phyloP scores from a whole-genome alignment of 2,113 vertebrate genomes.

The Todiramphus saurophagus region DNA sequence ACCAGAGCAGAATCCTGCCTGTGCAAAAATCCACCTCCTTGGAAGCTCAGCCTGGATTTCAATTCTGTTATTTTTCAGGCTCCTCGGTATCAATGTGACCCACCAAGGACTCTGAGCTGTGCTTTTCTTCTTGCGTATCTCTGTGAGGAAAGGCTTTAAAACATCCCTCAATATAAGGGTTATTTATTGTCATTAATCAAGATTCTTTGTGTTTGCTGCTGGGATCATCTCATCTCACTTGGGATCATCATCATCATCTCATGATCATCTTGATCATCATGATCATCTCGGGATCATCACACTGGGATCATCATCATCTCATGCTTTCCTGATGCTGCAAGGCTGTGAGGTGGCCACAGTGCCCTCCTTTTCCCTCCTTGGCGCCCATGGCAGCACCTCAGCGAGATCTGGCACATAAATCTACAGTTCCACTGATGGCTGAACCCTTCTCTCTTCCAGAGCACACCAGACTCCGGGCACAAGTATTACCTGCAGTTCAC shows the following conservation, averaged over 20 bases:
- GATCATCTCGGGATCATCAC: too few relatives aligned
- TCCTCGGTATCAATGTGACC: not conserved
- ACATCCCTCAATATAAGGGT: not conserved
- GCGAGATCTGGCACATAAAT: fast-evolving
- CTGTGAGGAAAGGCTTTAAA: not conserved
- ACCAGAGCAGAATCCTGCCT: not conserved
- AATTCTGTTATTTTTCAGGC: not conserved
- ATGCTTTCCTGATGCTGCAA: not conserved
- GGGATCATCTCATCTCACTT: not conserved
- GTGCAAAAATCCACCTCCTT: not conserved
- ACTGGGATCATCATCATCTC: too few relatives aligned
- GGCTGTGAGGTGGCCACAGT: not conserved
- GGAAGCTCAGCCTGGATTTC: not conserved
- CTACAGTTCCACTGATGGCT: not conserved
- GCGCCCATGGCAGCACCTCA: not conserved
- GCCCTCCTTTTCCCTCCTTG: not conserved
- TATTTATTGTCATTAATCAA: not conserved
- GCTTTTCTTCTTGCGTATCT: not conserved
- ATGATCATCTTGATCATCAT: too few relatives aligned
- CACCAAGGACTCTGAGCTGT: not conserved
- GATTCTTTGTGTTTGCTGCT: not conserved
- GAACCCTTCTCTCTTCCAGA: conserved; percentile 59
- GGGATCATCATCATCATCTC: too few relatives aligned
- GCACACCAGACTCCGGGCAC: conserved; percentile 28
- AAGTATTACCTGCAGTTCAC: conserved; percentile 73